Evolutionary conservation across 2,888 invertebrate genomes (phyloP), one percentile per base, ranked within the genome.

Genomic region (Callinectes sapidus): DNA sequence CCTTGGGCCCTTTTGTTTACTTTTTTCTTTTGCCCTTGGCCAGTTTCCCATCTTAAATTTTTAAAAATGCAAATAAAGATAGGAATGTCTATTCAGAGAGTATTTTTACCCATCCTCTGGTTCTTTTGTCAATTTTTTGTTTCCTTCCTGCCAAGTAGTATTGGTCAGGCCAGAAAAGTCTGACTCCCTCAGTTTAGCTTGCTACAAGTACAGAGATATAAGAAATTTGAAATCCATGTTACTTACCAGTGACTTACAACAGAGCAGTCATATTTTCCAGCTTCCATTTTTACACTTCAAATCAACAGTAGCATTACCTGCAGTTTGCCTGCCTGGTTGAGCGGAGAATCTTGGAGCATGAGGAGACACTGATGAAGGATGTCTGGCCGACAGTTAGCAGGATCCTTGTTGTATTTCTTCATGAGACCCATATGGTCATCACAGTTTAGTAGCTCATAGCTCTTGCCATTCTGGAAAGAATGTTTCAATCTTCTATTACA

Each of bases 281-380:
- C 71, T 28, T 71, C 6, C 71, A 13, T 71, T 71, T 28, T 71
- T 28, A n/a, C n/a, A 71, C n/a, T 71, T 71, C 5, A 32, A 48
- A 48, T 48, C 23, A 48, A 18, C 14, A 14, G 23, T 32, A 54
- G 28, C 87, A 87, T 42, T 42, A 97, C 96, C 97, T 99, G 99
- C n/a, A 99, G 96, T 32, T 99, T 96, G 0, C 99, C 99, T 87
- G 99, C 99, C 95, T 99, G 97, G 96, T 99, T 99, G 85, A 99
- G 96, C 0, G 99, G 99, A 94, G 99, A 99, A 96, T 99, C 99
- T 96, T 99, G 97, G 89, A 99, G 96, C 99, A 99, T 99, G 0
- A 99, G 96, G 28, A 99, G 96, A 95, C 99, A 99, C 96, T 99
- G 99, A 96, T 99, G 99, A 0, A 98, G 97, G 94, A 99, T 99